These are phyloP conservation scores for Phocoena phocoena DNA, from an alignment of 2,113 vertebrate genomes.

Conservation along the genomic window DNA sequence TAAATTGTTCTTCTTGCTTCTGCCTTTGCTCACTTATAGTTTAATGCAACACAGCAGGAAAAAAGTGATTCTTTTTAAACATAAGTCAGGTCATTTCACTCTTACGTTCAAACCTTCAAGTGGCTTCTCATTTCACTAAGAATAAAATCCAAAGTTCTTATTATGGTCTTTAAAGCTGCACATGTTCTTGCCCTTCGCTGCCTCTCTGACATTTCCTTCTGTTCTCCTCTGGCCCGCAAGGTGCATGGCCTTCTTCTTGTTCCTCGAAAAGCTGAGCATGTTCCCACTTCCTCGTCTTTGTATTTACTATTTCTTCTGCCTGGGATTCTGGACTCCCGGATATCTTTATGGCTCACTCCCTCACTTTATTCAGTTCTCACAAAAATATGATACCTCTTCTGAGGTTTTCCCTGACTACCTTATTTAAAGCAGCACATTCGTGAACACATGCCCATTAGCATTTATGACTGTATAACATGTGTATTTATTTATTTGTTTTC, in stretches of 20 bases:
- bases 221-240: background rate
- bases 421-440: background rate
- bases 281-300: background rate
- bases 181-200: background rate
- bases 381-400: background rate
- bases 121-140: background rate
- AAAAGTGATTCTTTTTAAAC: background rate
- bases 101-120: background rate
- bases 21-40: background rate
- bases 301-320: background rate
- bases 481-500: background rate
- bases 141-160: background rate
- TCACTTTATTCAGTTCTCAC: background rate
- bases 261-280: background rate
- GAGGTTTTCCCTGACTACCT: background rate
- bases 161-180: background rate
- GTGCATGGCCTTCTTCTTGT: background rate
- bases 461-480: background rate
- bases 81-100: background rate
- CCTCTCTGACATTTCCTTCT: background rate
- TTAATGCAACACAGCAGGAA: background rate
- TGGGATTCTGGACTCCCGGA: background rate
- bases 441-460: background rate
- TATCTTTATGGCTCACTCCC: background rate
- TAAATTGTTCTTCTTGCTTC: background rate